Conservation (phyloP, 92 coral and sea anemone genomes). For the Anthopleura xanthogrammica region DNA sequence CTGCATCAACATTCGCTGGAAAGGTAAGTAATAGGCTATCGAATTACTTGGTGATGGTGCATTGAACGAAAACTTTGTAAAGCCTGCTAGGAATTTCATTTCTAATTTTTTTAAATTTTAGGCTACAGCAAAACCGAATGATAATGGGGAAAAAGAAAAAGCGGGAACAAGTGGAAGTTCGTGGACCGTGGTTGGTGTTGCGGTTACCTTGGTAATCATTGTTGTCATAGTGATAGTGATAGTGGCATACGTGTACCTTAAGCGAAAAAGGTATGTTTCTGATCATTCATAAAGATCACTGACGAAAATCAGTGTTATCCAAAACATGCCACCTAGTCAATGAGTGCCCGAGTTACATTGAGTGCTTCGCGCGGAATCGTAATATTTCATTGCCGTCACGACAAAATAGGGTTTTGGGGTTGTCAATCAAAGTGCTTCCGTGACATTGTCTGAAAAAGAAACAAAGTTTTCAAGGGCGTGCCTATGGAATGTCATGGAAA, state of each 20-base stretch:
- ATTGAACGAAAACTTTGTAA: too few species aligned
- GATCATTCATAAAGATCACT: too few species aligned
- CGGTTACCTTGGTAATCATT: background rate
- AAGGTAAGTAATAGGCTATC: background rate
- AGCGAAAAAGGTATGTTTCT: background rate
- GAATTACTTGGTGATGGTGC: too few species aligned
- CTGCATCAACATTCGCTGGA: background rate
- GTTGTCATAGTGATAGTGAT: slow-evolving; percentile 5
- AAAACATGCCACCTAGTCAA: too few species aligned
- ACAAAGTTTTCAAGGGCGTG: too few species aligned
- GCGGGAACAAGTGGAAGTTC: background rate
- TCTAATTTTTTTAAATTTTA: background rate
- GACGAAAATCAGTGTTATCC: background rate
- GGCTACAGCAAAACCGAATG: background rate
- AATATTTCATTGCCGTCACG: too few species aligned
- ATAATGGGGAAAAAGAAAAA: background rate
- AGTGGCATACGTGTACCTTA: background rate
- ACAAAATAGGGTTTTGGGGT: too few species aligned
- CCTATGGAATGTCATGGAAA: too few species aligned
- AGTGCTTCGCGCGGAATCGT: too few species aligned
- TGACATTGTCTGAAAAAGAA: too few species aligned
- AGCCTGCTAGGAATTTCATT: background rate
- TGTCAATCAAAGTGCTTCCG: too few species aligned
- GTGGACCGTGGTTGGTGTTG: background rate
- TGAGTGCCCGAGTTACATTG: too few species aligned